phyloP scores from a whole-genome alignment of 2,797 vertebrate species.

The Rhynchonycteris naso region DNA sequence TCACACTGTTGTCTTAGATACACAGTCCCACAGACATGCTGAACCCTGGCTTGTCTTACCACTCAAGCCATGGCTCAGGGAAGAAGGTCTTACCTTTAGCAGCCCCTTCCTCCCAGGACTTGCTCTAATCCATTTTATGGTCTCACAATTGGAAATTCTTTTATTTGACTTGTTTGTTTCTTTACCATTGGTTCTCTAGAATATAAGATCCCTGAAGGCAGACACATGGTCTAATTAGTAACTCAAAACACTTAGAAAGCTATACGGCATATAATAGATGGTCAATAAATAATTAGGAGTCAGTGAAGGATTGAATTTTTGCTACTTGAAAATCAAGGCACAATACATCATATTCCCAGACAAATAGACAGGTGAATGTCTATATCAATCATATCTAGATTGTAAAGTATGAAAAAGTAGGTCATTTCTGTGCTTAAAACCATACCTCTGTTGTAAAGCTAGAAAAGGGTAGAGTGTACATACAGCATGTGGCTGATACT shows the following conservation, averaged over 20 bases:
- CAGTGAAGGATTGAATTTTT: neutral
- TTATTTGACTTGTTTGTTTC: neutral
- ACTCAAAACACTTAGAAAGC: neutral
- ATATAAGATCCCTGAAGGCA: neutral
- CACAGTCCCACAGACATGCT: neutral
- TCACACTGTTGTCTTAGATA: neutral
- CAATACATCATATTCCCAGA: neutral
- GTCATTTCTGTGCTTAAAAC: neutral
- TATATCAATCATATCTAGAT: neutral
- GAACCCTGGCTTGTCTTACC: neutral
- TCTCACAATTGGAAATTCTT: neutral
- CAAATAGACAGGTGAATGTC: neutral
- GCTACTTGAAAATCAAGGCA: neutral
- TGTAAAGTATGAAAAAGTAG: neutral
- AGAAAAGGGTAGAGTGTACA: neutral
- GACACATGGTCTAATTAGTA: neutral
- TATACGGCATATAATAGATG: neutral
- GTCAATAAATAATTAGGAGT: neutral
- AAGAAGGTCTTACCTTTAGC: neutral
- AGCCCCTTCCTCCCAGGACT: too few relatives aligned
- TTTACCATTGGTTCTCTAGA: neutral
- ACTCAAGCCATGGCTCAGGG: neutral
- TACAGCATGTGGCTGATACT: neutral
- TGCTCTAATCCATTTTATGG: neutral
- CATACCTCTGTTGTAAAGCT: neutral